These are phyloP conservation scores for Anadara kagoshimensis DNA, from an alignment of 1,140 invertebrate genomes.

Conservation along the genomic window DNA sequence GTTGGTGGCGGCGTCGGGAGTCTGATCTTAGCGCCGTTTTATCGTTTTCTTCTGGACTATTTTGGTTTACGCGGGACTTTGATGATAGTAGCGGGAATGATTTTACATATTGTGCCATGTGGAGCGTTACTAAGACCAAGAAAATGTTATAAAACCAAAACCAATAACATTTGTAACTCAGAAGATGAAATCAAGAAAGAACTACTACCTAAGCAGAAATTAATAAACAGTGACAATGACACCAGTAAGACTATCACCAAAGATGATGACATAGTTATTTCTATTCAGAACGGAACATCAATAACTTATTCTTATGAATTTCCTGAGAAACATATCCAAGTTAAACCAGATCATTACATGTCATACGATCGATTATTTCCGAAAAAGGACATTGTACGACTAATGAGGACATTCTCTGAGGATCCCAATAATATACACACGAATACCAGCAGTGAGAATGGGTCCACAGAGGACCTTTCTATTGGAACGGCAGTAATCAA, in stretches of 20 bases:
- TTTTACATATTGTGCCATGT: conserved; percentile 29
- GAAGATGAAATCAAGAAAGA: neutral
- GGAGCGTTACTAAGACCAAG: conserved; percentile 31
- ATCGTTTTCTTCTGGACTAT: conserved; percentile 35
- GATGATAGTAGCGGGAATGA: conserved; percentile 82
- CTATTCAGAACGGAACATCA: neutral
- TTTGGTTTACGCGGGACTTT: conserved; percentile 70
- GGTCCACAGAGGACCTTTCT: no score
- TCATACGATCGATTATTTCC: no score
- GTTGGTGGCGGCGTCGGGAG: conserved; percentile 37
- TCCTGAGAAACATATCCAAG: neutral
- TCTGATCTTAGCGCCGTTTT: conserved; percentile 42
- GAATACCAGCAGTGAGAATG: no score
- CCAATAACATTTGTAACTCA: neutral
- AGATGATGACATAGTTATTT: neutral
- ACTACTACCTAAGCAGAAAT: neutral
- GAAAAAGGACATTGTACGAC: no score
- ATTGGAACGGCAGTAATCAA: neutral
- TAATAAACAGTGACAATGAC: neutral
- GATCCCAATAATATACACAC: no score
- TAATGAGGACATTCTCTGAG: no score
- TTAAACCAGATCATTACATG: no score
- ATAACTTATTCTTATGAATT: neutral
- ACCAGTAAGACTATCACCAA: neutral
- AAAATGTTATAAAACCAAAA: conserved; percentile 1